These are phyloP conservation scores for Sepiola atlantica DNA, from an alignment of 2,888 invertebrate genomes.

Conservation along the genomic window DNA sequence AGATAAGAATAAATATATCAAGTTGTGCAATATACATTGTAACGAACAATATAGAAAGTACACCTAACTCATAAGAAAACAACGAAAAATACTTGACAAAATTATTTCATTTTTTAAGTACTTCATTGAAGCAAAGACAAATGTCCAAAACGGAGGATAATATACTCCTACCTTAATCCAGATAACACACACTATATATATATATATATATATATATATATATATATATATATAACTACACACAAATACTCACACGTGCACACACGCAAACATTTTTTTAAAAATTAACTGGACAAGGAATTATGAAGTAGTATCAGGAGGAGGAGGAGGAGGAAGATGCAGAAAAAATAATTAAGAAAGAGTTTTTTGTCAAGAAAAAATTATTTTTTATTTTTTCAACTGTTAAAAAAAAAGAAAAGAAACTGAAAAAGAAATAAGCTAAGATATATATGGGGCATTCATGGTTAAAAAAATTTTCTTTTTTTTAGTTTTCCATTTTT, in stretches of 20 bases:
- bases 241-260: background rate
- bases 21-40: conserved; percentile 32
- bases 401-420: background rate
- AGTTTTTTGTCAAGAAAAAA: background rate
- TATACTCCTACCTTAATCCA: conserved; percentile 35
- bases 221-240: conserved; percentile 2
- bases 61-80: conserved; percentile 23
- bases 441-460: background rate
- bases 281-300: conserved; percentile 38
- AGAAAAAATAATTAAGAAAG: conserved; percentile 20
- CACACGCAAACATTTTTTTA: background rate
- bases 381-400: conserved; percentile 32
- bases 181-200: conserved; percentile 33
- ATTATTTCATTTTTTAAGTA: background rate
- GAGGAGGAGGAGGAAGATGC: background rate
- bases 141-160: background rate
- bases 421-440: conserved; percentile 32
- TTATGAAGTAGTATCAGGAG: conserved; percentile 8
- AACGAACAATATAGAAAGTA: conserved; percentile 32
- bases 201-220: background rate
- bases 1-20: conserved; percentile 32
- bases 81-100: conserved; percentile 22
- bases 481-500: conserved; percentile 5
- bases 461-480: background rate
- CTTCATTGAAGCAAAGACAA: conserved; percentile 44